Evolutionary conservation across 2,888 invertebrate genomes (phyloP).

Genomic region (Caenorhabditis panamensis): DNA sequence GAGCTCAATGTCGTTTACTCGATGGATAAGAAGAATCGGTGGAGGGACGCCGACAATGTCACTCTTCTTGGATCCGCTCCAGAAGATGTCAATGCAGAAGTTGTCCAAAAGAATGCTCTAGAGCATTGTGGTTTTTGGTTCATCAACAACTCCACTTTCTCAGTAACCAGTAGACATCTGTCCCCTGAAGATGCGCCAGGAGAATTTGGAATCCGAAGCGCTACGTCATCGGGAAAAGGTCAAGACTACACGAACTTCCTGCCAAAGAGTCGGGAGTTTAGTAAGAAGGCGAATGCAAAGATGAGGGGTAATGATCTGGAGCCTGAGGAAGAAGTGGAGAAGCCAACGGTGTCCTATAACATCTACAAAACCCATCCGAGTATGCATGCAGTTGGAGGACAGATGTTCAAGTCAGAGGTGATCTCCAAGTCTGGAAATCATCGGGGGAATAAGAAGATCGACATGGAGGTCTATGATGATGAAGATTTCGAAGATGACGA

Average conservation of each 20-base stretch:
- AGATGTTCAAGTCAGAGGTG: conserved; percentile 29
- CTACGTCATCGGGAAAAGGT: conserved; percentile 38
- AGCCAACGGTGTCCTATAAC: conserved; percentile 37
- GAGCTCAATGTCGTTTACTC: conserved; percentile 38
- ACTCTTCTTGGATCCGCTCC: conserved; percentile 8
- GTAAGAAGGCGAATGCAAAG: conserved; percentile 29
- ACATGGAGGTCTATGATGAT: conserved; percentile 19
- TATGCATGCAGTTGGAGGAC: conserved; percentile 20
- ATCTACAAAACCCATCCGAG: conserved; percentile 34
- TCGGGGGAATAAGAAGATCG: conserved; percentile 22
- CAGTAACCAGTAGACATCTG: conserved; percentile 12
- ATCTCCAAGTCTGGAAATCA: conserved; percentile 24
- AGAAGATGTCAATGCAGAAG: conserved; percentile 34
- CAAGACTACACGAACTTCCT: conserved; percentile 37
- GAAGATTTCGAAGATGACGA: conserved; percentile 21
- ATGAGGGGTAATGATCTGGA: not conserved
- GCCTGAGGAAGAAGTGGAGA: conserved; percentile 8
- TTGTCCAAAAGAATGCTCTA: conserved; percentile 29
- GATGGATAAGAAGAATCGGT: conserved; percentile 39
- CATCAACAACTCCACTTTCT: conserved; percentile 14
- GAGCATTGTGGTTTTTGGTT: conserved; percentile 1
- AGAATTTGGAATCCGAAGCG: conserved; percentile 36
- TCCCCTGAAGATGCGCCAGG: conserved; percentile 5
- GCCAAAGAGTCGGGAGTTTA: conserved; percentile 9
- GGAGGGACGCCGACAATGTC: conserved; percentile 10